These are phyloP conservation scores for Glomeris maerens DNA, from an alignment of 1,140 invertebrate species.

Conservation along the genomic window DNA sequence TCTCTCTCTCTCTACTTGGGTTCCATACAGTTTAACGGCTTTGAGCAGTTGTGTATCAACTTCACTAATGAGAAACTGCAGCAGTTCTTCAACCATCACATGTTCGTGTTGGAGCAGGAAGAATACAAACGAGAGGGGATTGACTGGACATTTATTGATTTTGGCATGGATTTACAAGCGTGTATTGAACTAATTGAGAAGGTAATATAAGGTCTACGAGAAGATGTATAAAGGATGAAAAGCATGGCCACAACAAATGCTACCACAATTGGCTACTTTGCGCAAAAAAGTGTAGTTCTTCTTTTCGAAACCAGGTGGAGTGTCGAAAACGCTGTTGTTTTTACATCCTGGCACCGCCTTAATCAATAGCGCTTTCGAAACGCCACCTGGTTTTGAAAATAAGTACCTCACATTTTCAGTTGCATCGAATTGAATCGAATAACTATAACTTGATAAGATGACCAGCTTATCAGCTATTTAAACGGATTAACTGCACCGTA, in stretches of 20 bases:
- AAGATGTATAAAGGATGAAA: not conserved
- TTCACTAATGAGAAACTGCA: slow-evolving; percentile 95
- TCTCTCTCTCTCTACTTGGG: slow-evolving; percentile 6
- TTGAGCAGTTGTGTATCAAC: slow-evolving; percentile 98
- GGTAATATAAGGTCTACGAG: slow-evolving; percentile 22
- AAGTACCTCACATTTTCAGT: not conserved
- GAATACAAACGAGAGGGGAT: slow-evolving; percentile 91
- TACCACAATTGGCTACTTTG: not conserved
- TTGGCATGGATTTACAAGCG: slow-evolving; percentile 91
- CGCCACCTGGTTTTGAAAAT: not conserved
- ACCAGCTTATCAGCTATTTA: no score
- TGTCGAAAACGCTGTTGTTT: not conserved
- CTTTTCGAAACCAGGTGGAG: not conserved
- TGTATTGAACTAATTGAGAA: slow-evolving; percentile 96
- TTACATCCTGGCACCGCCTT: no score
- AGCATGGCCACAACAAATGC: not conserved
- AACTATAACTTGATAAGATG: no score
- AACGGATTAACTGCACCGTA: no score
- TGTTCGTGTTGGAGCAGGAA: slow-evolving; percentile 95
- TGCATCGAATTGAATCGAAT: no score
- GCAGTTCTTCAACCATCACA: slow-evolving; percentile 97
- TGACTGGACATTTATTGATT: slow-evolving; percentile 90
- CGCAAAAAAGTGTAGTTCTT: not conserved
- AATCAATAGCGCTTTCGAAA: not conserved
- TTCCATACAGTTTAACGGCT: slow-evolving; percentile 69